Conservation (phyloP, 2,797 vertebrate genomes). For the Megalops cyprinoides region DNA sequence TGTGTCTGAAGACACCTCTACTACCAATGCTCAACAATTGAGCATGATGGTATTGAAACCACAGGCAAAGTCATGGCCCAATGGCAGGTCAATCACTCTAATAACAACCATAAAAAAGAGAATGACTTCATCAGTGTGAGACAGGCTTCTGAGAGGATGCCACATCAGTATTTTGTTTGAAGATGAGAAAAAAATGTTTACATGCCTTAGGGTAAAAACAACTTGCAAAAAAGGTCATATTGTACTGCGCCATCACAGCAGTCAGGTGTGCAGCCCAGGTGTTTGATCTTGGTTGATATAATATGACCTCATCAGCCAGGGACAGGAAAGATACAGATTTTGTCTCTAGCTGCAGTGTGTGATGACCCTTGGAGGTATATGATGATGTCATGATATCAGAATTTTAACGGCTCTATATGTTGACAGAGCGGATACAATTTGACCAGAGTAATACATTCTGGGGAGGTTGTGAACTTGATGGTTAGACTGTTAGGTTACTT, state of each 20-base stretch:
- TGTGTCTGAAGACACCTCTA: no score
- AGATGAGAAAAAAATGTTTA: conserved; percentile 1
- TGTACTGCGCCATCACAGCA: conserved; percentile 37
- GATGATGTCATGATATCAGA: conserved; percentile 48
- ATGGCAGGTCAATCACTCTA: not conserved
- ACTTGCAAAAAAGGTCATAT: conserved; percentile 34
- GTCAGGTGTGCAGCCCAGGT: conserved; percentile 40
- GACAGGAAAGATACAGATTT: conserved; percentile 45
- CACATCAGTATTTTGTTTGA: not conserved
- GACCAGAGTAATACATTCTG: conserved; percentile 26
- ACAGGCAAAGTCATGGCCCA: no score
- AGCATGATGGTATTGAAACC: not conserved
- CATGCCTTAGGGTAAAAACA: conserved; percentile 22
- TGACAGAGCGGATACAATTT: conserved; percentile 15
- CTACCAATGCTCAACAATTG: not conserved
- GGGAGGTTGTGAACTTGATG: not conserved
- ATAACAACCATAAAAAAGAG: not conserved
- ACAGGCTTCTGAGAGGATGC: not conserved
- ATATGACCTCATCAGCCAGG: conserved; percentile 51
- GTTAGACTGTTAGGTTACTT: not conserved
- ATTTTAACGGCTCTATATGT: conserved; percentile 7
- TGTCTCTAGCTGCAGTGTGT: conserved; percentile 44
- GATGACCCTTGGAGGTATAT: conserved; percentile 40
- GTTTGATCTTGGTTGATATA: conserved; percentile 48
- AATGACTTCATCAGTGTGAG: not conserved